Evolutionary conservation across 2,113 vertebrate genomes (phyloP).

Genomic region (Antennarius striatus): DNA sequence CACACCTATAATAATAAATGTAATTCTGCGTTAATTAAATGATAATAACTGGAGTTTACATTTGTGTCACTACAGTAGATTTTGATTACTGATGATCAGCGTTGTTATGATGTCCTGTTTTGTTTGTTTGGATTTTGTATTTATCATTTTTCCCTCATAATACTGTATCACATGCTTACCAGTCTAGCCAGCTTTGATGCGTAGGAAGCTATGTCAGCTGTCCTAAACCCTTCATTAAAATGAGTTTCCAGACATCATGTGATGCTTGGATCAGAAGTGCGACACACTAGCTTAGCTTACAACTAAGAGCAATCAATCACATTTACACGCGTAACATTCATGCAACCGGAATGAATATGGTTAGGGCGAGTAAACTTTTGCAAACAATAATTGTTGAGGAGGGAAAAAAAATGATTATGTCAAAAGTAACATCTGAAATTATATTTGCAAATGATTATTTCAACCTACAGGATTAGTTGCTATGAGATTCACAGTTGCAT

Average conservation of each 20-base stretch:
- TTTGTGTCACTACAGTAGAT: conserved; percentile 23
- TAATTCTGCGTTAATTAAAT: conserved; percentile 8
- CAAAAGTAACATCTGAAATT: no score
- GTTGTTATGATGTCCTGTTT: conserved; percentile 42
- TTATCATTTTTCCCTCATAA: conserved; percentile 54
- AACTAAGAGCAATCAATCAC: not conserved
- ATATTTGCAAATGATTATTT: not conserved
- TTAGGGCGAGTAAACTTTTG: not conserved
- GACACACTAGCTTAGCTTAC: not conserved
- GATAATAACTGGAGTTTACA: conserved; percentile 15
- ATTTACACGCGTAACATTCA: not conserved
- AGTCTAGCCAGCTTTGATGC: conserved; percentile 42
- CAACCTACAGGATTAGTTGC: not conserved
- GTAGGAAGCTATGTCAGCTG: conserved; percentile 55
- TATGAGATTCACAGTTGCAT: not conserved
- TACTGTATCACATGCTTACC: conserved; percentile 39
- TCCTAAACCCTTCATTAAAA: conserved; percentile 40
- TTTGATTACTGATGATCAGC: conserved; percentile 42
- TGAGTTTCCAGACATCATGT: conserved; percentile 27
- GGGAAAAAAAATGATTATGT: not conserved
- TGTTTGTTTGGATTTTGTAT: conserved; percentile 48
- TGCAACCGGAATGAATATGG: not conserved
- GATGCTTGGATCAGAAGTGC: conserved; percentile 26
- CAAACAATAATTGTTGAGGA: not conserved
- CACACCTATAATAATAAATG: not conserved